Conservation (phyloP, 2,888 invertebrate species). For the Allolobophora icterica region DNA sequence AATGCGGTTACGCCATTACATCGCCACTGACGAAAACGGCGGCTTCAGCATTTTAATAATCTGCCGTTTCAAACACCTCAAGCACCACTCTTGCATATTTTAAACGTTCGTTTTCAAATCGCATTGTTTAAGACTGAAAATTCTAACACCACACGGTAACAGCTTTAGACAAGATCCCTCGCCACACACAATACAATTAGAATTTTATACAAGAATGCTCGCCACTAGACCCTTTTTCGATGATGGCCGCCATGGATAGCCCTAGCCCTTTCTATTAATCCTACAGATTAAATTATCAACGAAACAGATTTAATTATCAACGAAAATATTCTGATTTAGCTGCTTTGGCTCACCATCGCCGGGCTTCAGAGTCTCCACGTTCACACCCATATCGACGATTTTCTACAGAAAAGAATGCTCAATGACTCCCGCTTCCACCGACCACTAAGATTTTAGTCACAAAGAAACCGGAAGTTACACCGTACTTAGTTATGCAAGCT, state of each 20-base stretch:
- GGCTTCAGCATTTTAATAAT: background rate
- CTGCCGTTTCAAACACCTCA: background rate
- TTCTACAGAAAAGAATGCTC: background rate
- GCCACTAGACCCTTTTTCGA: background rate
- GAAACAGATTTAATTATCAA: background rate
- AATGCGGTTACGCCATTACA: too few relatives aligned
- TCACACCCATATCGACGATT: constrained; percentile 44
- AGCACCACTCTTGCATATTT: background rate
- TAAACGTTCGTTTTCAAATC: background rate
- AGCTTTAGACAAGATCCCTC: background rate
- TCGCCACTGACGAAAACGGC: too few relatives aligned
- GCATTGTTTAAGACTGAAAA: background rate
- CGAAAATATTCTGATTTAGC: background rate
- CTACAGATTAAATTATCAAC: background rate
- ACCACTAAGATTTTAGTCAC: background rate
- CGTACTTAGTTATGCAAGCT: too few relatives aligned
- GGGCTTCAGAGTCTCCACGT: constrained; percentile 42
- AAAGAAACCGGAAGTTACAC: background rate
- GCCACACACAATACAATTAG: background rate
- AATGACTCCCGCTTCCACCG: background rate
- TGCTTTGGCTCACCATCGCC: constrained; percentile 44
- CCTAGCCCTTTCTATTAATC: too few relatives aligned
- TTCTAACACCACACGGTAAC: background rate
- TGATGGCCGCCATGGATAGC: background rate
- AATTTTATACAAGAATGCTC: background rate